Conservation (phyloP, 2,113 vertebrate genomes). For the Raja brachyura region DNA sequence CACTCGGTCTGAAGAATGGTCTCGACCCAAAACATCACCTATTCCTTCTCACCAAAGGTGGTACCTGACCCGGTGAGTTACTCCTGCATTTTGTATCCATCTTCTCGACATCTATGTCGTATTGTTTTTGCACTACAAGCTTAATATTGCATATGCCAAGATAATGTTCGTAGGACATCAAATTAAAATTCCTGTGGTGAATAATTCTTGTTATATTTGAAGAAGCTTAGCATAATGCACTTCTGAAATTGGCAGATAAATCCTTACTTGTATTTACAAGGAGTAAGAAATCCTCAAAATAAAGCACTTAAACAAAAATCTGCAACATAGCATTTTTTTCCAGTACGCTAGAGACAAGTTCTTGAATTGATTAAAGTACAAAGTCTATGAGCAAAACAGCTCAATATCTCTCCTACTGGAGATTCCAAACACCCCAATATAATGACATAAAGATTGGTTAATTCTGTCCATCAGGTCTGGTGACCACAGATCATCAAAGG, state of each 20-base stretch:
- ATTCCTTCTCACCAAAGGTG: no score
- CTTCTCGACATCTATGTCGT: background rate
- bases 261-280: background rate
- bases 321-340: background rate
- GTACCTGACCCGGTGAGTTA: no score
- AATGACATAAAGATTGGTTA: no score
- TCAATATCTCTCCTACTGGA: background rate
- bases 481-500: no score
- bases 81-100: no score
- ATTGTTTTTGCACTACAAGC: background rate
- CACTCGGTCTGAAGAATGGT: no score
- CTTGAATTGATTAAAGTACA: background rate
- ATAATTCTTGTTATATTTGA: background rate
- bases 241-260: background rate
- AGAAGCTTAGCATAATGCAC: background rate
- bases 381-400: background rate
- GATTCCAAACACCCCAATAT: background rate
- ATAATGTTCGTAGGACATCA: background rate
- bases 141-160: background rate
- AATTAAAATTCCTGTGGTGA: background rate
- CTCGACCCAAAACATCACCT: no score
- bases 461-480: no score
- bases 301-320: background rate
- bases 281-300: background rate
- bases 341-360: background rate